Evolutionary conservation across 2,113 vertebrate species (phyloP).

Genomic region (Noturus placidus): DNA sequence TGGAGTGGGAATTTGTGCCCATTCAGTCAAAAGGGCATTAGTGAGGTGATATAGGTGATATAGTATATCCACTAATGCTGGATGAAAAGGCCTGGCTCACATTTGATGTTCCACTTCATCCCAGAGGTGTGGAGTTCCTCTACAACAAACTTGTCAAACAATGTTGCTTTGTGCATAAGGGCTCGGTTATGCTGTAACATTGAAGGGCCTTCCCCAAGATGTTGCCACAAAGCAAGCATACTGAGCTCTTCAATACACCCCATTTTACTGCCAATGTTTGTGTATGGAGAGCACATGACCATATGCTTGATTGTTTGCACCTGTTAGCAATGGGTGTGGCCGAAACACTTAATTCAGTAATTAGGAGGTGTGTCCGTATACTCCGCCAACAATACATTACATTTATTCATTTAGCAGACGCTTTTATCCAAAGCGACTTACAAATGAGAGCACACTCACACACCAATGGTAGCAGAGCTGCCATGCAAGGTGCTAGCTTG

Average conservation of each 20-base stretch:
- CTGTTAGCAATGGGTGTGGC: background rate
- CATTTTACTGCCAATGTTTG: background rate
- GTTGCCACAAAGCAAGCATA: background rate
- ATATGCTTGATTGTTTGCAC: background rate
- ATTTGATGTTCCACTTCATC: background rate
- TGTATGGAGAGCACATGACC: background rate
- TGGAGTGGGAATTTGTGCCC: background rate
- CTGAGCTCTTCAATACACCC: background rate
- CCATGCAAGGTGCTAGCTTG: too few species aligned
- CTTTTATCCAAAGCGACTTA: too few species aligned
- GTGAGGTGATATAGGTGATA: too few species aligned
- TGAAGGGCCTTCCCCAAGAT: background rate
- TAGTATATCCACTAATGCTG: background rate
- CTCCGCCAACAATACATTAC: background rate
- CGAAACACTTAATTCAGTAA: background rate
- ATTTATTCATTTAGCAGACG: too few species aligned
- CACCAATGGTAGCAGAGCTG: too few species aligned
- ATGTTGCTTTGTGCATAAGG: background rate
- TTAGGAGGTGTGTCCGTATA: background rate
- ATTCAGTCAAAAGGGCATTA: background rate
- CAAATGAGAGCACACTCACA: too few species aligned
- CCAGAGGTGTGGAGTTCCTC: background rate
- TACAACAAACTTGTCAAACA: background rate
- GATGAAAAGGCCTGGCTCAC: background rate
- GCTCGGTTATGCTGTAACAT: background rate